Evolutionary conservation across 2,888 invertebrate species (phyloP).

Genomic region (Sesamia inferens): DNA sequence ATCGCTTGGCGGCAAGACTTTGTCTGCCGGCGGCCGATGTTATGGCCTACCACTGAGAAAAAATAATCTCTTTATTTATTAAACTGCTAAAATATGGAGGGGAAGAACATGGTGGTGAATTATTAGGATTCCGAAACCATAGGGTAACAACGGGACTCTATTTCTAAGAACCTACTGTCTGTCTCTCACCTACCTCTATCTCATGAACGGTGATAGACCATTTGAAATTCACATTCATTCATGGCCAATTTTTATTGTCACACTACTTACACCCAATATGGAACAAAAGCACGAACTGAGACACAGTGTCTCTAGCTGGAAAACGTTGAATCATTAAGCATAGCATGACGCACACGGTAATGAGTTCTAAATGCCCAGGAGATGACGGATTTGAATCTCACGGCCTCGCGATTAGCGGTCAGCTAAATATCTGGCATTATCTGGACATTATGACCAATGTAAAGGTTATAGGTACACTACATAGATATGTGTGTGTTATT

Average conservation of each 20-base stretch:
- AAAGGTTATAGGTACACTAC: background rate
- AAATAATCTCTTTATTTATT: background rate
- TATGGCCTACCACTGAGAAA: too few species aligned
- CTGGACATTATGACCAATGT: constrained; percentile 29
- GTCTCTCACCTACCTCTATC: too few species aligned
- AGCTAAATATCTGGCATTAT: constrained; percentile 48
- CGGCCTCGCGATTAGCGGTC: constrained; percentile 57
- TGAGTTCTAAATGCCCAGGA: constrained; percentile 61
- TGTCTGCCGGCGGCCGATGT: too few species aligned
- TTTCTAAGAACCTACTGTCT: too few species aligned
- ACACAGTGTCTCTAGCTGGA: constrained; percentile 8
- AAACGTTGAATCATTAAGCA: constrained; percentile 23
- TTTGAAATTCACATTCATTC: too few species aligned
- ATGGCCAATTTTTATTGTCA: too few species aligned
- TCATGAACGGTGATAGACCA: too few species aligned
- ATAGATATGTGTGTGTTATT: too few species aligned
- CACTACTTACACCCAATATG: background rate
- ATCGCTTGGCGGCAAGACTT: too few species aligned
- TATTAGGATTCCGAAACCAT: too few species aligned
- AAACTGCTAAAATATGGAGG: background rate
- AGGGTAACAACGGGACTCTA: too few species aligned
- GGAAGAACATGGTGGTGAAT: background rate
- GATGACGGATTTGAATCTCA: constrained; percentile 53
- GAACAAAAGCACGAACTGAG: background rate
- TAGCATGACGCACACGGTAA: constrained; percentile 55